Evolutionary conservation across 2,797 vertebrate genomes (phyloP).

Genomic region (Schizothorax lantsangensis): DNA sequence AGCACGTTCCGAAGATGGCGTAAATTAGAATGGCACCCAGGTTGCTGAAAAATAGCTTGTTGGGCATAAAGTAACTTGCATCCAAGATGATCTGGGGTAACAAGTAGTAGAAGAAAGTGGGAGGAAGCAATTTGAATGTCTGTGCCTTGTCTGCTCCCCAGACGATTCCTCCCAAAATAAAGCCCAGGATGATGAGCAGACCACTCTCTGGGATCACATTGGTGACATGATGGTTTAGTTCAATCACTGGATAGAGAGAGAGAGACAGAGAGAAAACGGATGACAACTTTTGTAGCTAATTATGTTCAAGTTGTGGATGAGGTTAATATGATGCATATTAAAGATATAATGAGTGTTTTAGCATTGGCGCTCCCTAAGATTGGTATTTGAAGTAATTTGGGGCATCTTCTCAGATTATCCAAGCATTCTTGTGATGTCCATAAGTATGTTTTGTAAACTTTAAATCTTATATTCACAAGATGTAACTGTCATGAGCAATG

Average conservation of each 20-base stretch:
- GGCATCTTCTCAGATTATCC: neutral
- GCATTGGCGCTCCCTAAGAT: neutral
- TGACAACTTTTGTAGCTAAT: neutral
- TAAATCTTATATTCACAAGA: neutral
- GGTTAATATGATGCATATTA: neutral
- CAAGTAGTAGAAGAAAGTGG: constrained; percentile 86
- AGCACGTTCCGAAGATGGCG: constrained; percentile 85
- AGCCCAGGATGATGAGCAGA: constrained; percentile 85
- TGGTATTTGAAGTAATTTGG: neutral
- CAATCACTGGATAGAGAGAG: constrained; percentile 22
- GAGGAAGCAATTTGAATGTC: constrained; percentile 22
- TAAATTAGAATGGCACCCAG: constrained; percentile 86
- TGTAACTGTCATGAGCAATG: neutral
- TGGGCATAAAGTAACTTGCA: constrained; percentile 87
- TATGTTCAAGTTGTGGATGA: neutral
- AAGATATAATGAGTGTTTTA: neutral
- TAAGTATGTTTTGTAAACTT: neutral
- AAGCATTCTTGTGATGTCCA: neutral
- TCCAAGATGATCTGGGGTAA: constrained; percentile 86
- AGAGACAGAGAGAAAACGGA: neutral
- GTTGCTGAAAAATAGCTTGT: constrained; percentile 85
- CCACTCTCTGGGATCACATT: constrained; percentile 84
- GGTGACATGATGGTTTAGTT: constrained; percentile 28
- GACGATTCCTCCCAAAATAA: constrained; percentile 86
- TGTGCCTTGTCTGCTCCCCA: constrained; percentile 64